phyloP scores from a whole-genome alignment of 2,888 invertebrate genomes.

The Drosophila yooni region DNA sequence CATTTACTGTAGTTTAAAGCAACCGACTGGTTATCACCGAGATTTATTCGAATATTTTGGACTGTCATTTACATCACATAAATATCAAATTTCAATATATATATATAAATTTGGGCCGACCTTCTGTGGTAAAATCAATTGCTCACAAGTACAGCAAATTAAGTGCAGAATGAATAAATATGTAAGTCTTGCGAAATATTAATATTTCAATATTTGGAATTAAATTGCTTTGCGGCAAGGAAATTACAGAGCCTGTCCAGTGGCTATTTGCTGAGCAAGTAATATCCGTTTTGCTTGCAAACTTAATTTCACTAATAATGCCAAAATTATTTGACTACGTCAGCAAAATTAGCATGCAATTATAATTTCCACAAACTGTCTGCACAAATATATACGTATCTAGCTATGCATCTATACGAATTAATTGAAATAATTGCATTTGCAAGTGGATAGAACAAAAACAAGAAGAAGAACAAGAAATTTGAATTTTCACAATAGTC shows the following conservation, averaged over 20 bases:
- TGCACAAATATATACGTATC: constrained; percentile 19
- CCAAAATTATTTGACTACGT: constrained; percentile 40
- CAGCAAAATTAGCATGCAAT: constrained; percentile 45
- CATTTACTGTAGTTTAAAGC: constrained; percentile 37
- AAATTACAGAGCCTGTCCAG: constrained; percentile 24
- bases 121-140: constrained; percentile 9
- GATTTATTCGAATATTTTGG: constrained; percentile 62
- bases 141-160: constrained; percentile 31
- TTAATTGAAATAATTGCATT: constrained; percentile 45
- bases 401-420: constrained; percentile 5
- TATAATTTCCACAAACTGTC: constrained; percentile 43
- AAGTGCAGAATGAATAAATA: constrained; percentile 12
- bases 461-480: constrained; percentile 4
- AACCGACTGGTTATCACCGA: constrained; percentile 31
- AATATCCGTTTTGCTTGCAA: constrained; percentile 37
- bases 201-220: constrained; percentile 46
- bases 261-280: constrained; percentile 22
- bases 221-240: constrained; percentile 43
- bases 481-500: neutral
- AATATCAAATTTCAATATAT: constrained; percentile 30
- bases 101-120: constrained; percentile 4
- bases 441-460: constrained; percentile 10
- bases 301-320: constrained; percentile 68
- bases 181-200: constrained; percentile 14
- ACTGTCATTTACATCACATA: constrained; percentile 46